Base-by-base conservation (phyloP, 2,888 invertebrate genomes). In the Bimastos eiseni region DNA sequence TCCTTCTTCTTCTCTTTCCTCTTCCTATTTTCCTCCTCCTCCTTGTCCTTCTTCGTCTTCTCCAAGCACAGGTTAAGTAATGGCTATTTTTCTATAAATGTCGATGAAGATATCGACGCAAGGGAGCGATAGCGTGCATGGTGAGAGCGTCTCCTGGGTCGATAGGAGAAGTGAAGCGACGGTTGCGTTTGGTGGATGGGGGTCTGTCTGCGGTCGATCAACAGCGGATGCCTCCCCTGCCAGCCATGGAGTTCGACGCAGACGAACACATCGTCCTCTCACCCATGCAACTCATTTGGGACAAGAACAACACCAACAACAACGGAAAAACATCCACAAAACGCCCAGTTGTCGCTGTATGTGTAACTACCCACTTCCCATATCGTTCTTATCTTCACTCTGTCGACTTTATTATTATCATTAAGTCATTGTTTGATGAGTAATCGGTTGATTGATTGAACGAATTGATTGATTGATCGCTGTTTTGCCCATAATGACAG, bases 231-330 rank as follows among this genome's bases (percentile, higher is more conserved):
- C 91, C 91, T 30, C 55, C 90, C 0, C 89, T 91, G 70, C 91
- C 91, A 21, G n/a, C 86, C 41, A 90, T 90, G 91, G 91, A 91
- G 37, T 91, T 91, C 89, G 91, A 91, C 34, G 89, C 36, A 0
- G 90, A 89, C 37, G 91, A 91, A 34, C 70, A 34, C 41, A n/a
- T 89, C 17, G 49, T 36, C 17, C 86, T 91, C 19, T 44, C 90
- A 30, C 91, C 91, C 5, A 91, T 91, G 90, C 90, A 86, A 44
- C 89, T 91, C 83, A 37, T 41, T 38, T 91, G 91, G 91, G 89
- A 88, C n/a, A 24, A 89, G 21, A 34, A 30, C 6, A 34, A 37
- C 86, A 34, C 84, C 15, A 36, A 34, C 37, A 34, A 37, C 86
- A 86, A 86, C 86, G 86, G 36, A 6, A 70, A 30, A 70, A n/a